Base-by-base conservation (phyloP, 1,140 invertebrate genomes). In the Drosophila ogumai region DNA sequence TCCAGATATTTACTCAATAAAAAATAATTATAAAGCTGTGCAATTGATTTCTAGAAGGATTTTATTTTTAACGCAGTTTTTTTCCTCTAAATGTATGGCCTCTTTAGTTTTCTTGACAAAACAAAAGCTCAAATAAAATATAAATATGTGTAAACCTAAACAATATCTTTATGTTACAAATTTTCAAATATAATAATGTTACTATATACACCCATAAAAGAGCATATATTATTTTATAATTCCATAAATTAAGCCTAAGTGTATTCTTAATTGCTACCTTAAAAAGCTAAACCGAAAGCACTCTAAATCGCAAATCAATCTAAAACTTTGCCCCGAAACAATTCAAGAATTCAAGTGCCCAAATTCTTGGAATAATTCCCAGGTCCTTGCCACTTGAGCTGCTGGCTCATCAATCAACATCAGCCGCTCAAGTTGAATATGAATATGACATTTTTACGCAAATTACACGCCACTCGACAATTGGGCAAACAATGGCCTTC, bases 381-480 rank as follows among this genome's bases (percentile, higher is more conserved):
- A 34, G 68, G 40, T 69, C 13, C 55, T 69, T 74, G 65, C 40
- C 75, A 87, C 68, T 72, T 69, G 68, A 49, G 66, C 78, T 67
- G 36, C 12, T 31, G 17, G 49, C 32, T 73, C 85, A 88, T 88
- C 85, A 88, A 88, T 88, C 85, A 90, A 85, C 61, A 79, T 79
- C 68, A 79, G 63, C 46, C 31, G 46, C 41, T 75, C 77, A 75
- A 63, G 60, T 63, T 59, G 69, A 90, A 88, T 88, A 88, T 88
- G 85, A 88, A 88, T 88, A 88, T 88, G 85, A 88, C 85, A 85
- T 81, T 88, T 90, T 88, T 88, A 88, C 85, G 85, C 85, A 88
- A 88, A 88, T 88, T 88, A 88, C 85, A 88, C 67, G 85, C 71
- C 78, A 69, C 74, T 84, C 77, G 77, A 90, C 76, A 88, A 88